A percentile compares a stretch with the other conserved stretches of the same genome.
Conservation (phyloP, 2,113 vertebrate genomes). For the Melospiza georgiana region DNA sequence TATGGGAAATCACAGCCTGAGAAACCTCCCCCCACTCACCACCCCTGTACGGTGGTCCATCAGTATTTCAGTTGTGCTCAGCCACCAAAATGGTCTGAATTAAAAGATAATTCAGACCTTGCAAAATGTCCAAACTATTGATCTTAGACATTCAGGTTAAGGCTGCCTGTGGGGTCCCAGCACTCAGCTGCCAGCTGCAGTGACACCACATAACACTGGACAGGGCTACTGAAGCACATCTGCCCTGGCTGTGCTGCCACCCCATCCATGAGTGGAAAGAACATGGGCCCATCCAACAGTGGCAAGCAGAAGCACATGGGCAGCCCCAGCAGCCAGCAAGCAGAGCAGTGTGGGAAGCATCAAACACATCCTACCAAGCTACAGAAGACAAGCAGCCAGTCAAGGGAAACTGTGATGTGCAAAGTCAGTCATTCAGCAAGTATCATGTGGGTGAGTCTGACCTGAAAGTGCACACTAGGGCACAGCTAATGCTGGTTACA, state of each 20-base stretch:
- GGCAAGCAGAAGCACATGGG: neutral
- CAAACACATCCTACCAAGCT: neutral
- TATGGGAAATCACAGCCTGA: neutral
- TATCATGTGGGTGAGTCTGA: neutral
- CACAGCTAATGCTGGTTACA: neutral
- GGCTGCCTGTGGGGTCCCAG: neutral
- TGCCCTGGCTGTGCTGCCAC: neutral
- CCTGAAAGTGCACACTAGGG: neutral
- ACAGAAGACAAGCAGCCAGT: neutral
- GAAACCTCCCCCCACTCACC: neutral
- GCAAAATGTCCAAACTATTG: neutral
- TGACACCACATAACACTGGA: accelerated
- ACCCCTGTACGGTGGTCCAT: accelerated
- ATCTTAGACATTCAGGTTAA: neutral
- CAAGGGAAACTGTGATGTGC: neutral
- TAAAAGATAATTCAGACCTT: neutral
- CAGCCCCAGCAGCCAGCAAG: neutral
- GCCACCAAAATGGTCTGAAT: neutral
- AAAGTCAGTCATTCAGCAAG: neutral
- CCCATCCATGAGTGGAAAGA: accelerated
- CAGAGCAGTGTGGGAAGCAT: accelerated
- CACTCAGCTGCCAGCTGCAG: neutral
- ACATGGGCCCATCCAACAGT: neutral
- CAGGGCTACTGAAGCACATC: neutral
- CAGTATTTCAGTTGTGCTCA: neutral